A percentile compares a stretch with the other conserved stretches of the same genome.
phyloP scores from a whole-genome alignment of 2,113 vertebrate species.

The Bambusicola thoracicus region DNA sequence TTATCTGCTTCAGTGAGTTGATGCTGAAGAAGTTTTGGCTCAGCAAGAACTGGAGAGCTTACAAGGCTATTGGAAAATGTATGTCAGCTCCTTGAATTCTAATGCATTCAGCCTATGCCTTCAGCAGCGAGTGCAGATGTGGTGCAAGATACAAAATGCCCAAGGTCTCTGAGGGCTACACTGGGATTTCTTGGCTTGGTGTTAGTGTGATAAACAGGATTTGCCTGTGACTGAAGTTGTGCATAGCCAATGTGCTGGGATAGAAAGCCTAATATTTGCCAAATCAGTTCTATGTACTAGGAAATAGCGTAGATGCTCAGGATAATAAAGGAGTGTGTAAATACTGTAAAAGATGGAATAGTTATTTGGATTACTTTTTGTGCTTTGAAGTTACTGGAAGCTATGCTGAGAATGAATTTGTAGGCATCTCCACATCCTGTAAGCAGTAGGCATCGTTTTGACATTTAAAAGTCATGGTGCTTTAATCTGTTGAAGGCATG shows the following conservation, averaged over 20 bases:
- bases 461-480: not conserved
- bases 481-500: not conserved
- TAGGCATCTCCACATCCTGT: not conserved
- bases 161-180: not conserved
- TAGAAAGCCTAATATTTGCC: not conserved
- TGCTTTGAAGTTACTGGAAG: not conserved
- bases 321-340: not conserved
- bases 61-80: not conserved
- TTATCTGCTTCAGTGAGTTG: not conserved
- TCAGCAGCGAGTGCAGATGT: not conserved
- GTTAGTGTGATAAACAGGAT: not conserved
- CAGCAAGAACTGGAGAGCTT: not conserved
- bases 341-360: not conserved
- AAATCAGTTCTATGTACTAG: not conserved
- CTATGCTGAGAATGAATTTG: not conserved
- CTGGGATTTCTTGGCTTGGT: not conserved
- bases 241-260: rapidly evolving
- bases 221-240: not conserved
- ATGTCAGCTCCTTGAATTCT: not conserved
- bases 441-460: not conserved
- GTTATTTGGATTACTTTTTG: not conserved
- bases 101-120: rapidly evolving
- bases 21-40: not conserved
- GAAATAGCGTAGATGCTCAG: not conserved
- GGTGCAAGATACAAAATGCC: not conserved